These are phyloP conservation scores for Agrotis exclamationis DNA, from an alignment of 2,888 invertebrate species.

Conservation along the genomic window DNA sequence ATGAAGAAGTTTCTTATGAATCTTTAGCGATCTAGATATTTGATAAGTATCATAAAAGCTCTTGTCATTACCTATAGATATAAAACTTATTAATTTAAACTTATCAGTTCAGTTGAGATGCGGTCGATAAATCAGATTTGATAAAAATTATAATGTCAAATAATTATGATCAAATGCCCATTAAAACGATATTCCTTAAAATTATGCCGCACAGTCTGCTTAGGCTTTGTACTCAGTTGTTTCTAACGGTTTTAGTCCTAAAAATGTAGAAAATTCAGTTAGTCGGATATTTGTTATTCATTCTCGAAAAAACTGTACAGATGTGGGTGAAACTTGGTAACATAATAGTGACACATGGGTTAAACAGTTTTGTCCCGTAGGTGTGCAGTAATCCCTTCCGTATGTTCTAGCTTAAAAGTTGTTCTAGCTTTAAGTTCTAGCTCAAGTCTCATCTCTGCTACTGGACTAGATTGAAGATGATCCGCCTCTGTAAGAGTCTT, in stretches of 20 bases:
- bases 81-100: background rate
- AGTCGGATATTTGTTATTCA: too few species aligned
- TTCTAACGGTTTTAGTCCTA: background rate
- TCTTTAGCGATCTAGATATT: slow-evolving; percentile 10
- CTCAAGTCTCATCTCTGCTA: too few species aligned
- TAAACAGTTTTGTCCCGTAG: too few species aligned
- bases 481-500: too few species aligned
- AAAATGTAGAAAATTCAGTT: too few species aligned
- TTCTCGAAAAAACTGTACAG: too few species aligned
- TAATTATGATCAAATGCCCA: background rate
- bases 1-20: slow-evolving; percentile 29
- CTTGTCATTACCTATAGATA: background rate
- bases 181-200: background rate
- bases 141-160: background rate
- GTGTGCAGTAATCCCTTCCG: too few species aligned
- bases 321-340: too few species aligned
- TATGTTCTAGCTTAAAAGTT: too few species aligned
- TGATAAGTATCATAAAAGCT: background rate
- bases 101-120: background rate
- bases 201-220: background rate
- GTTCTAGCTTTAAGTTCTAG: too few species aligned
- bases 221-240: background rate
- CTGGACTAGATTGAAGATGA: too few species aligned
- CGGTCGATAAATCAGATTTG: background rate
- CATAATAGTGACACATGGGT: too few species aligned